phyloP scores from a whole-genome alignment of 2,888 invertebrate species.

The Chrysolina haemoptera region DNA sequence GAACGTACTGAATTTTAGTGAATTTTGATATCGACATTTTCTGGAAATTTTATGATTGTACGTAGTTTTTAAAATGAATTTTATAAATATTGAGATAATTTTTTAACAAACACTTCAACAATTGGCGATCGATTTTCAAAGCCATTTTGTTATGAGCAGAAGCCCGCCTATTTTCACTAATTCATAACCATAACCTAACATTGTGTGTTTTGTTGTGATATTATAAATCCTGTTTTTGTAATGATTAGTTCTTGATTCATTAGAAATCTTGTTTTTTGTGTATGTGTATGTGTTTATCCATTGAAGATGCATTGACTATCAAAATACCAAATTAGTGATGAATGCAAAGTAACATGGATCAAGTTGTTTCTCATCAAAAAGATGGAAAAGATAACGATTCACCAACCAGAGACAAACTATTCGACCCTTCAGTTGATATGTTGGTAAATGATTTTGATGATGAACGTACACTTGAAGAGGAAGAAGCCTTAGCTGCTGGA shows the following conservation, averaged over 20 bases:
- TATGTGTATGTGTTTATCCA: not conserved
- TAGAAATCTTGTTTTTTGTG: not conserved
- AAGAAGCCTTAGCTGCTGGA: slow-evolving; percentile 93
- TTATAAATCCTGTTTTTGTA: not conserved
- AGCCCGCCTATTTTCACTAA: slow-evolving; percentile 1
- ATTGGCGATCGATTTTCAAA: not conserved
- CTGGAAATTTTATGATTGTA: slow-evolving; percentile 12
- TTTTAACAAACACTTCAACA: not conserved
- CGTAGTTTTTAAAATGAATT: slow-evolving; percentile 2
- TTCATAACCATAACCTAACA: slow-evolving; percentile 20
- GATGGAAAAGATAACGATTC: slow-evolving; percentile 64
- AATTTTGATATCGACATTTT: not conserved
- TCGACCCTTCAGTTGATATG: slow-evolving; percentile 96
- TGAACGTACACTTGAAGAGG: slow-evolving; percentile 96
- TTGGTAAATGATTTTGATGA: slow-evolving; percentile 98
- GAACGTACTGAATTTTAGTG: no score
- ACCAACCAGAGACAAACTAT: slow-evolving; percentile 74
- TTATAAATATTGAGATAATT: not conserved
- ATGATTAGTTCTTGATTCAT: not conserved
- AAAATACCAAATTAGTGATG: slow-evolving; percentile 47
- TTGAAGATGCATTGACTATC: not conserved
- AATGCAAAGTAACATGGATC: slow-evolving; percentile 65
- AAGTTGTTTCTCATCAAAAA: slow-evolving; percentile 63
- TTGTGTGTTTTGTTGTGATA: slow-evolving; percentile 10
- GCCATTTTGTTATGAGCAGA: not conserved